Evolutionary conservation across 2,888 invertebrate genomes (phyloP).

Genomic region (Boloria selene): DNA sequence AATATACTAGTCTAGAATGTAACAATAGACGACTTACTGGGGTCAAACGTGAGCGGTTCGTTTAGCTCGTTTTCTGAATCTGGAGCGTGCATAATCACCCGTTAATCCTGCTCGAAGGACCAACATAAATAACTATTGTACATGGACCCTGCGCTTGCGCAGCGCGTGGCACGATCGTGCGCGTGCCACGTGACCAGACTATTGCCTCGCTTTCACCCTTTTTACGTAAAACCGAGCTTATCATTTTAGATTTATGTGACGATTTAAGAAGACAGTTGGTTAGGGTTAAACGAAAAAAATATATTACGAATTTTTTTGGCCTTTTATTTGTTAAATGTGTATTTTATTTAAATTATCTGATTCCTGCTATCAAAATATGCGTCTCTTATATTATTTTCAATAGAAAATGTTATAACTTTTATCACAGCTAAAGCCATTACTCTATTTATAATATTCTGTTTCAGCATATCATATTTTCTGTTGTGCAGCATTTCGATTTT

Average conservation of each 20-base stretch:
- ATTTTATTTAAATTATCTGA: too few species aligned
- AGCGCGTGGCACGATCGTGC: slow-evolving; percentile 74
- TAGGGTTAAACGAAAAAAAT: neutral
- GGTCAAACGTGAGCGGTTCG: slow-evolving; percentile 60
- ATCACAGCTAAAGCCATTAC: neutral
- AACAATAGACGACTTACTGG: slow-evolving; percentile 56
- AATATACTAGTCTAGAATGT: slow-evolving; percentile 30
- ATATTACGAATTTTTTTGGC: neutral
- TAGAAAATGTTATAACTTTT: too few species aligned
- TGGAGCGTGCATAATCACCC: slow-evolving; percentile 79
- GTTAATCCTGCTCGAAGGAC: slow-evolving; percentile 74
- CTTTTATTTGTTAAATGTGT: too few species aligned
- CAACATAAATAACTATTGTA: slow-evolving; percentile 59
- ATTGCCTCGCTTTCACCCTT: slow-evolving; percentile 66
- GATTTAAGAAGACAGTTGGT: slow-evolving; percentile 5
- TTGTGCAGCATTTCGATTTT: slow-evolving; percentile 44
- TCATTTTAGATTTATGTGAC: slow-evolving; percentile 39
- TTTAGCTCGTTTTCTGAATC: slow-evolving; percentile 72
- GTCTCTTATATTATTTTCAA: too few species aligned
- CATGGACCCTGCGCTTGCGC: slow-evolving; percentile 53
- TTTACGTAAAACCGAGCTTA: slow-evolving; percentile 55
- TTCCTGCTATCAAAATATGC: too few species aligned
- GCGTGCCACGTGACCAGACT: slow-evolving; percentile 76
- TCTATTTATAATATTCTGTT: slow-evolving; percentile 40
- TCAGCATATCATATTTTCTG: slow-evolving; percentile 56